These are phyloP conservation scores for Microchirus variegatus DNA, from an alignment of 2,797 vertebrate genomes.

Conservation along the genomic window DNA sequence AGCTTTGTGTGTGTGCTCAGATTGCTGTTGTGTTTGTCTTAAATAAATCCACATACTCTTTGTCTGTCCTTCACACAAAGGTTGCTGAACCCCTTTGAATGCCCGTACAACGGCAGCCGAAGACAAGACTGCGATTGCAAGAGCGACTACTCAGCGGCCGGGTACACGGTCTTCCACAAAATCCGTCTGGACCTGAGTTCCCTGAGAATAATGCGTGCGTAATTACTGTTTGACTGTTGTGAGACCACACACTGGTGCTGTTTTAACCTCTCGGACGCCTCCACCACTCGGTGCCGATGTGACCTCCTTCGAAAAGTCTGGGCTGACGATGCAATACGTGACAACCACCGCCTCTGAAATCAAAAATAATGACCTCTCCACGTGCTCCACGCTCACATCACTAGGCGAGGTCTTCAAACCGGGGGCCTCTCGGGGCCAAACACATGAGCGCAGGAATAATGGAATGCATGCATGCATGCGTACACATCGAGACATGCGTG, in stretches of 20 bases:
- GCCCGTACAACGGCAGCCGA: conserved; percentile 93
- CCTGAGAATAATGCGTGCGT: conserved; percentile 93
- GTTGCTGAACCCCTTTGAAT: conserved; percentile 93
- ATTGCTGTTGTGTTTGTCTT: neutral
- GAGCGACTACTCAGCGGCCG: conserved; percentile 90
- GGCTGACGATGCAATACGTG: conserved; percentile 2
- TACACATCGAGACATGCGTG: conserved; percentile 17
- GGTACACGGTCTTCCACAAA: conserved; percentile 92
- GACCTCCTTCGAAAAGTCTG: neutral
- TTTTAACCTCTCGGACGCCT: conserved; percentile 47
- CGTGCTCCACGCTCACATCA: conserved; percentile 24
- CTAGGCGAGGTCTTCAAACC: conserved; percentile 26
- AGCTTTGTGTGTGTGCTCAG: neutral
- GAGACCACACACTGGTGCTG: conserved; percentile 66
- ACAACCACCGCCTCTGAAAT: conserved; percentile 33
- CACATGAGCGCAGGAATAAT: conserved; percentile 29
- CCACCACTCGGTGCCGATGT: conserved; percentile 4
- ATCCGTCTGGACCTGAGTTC: conserved; percentile 89
- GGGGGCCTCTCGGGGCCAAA: conserved; percentile 33
- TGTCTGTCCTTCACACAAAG: conserved; percentile 64
- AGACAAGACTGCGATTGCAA: conserved; percentile 88
- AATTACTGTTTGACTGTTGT: conserved; percentile 47
- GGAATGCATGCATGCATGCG: conserved; percentile 28
- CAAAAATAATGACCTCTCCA: conserved; percentile 44
- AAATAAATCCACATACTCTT: neutral